Evolutionary conservation across 2,113 vertebrate species (phyloP), one percentile per base, ranked within the genome.

Genomic region (Prionailurus bengalensis): DNA sequence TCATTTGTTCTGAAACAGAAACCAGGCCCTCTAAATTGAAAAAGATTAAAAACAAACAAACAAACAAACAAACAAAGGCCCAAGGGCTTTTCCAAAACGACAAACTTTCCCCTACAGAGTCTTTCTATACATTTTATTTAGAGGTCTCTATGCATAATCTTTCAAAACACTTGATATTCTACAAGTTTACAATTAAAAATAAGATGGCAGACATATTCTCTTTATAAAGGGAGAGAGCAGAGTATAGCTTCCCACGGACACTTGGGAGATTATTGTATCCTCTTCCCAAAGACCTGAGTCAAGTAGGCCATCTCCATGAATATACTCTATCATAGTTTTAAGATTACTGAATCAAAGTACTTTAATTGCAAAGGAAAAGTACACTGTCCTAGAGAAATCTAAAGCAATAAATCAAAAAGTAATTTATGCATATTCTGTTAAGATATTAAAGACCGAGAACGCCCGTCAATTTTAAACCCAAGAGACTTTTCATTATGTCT

Each of bases 381-480:
- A 53, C 27, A 78, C n/a, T 82, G 25, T 78, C 55, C 27, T 94
- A 10, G 21, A 92, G 58, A 95, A 91, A 68, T 42, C 27, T 80
- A 88, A 88, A 94, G 27, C 63, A 94, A 81, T 94, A 92, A 66
- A 89, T 97, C 8, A 82, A 73, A 92, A 82, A 71, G 36, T 48
- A 91, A 45, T 61, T 66, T 89, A 79, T 86, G 9, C 21, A 71
- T 82, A 73, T 65, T 6, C 17, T 89, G 36, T 66, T 87, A 91
- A 93, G 11, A 91, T 55, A 84, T 95, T 87, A 66, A 89, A 96
- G 51, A 80, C 8, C 0, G 19, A 85, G 71, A 82, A 63, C 11
- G 71, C 0, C 2, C 16, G 82, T 94, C 61, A 85, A 14, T 51
- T 8, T 65, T 84, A 96, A 94, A 76, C 5, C 70, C 45, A 48